phyloP scores from a whole-genome alignment of 2,797 vertebrate species.

The Cebuella pygmaea region DNA sequence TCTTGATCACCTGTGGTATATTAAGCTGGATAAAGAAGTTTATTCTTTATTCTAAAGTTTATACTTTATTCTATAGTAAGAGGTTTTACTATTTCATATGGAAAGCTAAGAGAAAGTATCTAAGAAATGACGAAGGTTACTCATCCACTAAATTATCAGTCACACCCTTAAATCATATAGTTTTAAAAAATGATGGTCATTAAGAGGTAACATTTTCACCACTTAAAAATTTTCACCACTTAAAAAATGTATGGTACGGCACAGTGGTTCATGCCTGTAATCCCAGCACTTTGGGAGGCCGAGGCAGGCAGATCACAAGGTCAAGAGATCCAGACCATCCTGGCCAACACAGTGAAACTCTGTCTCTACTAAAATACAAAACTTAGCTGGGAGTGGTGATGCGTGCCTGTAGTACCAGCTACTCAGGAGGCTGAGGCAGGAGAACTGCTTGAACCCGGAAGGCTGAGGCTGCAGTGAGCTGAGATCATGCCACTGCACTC shows the following conservation, averaged over 20 bases:
- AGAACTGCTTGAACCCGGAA: background rate
- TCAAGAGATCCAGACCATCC: background rate
- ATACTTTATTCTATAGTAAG: background rate
- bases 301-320: background rate
- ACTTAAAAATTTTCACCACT: background rate
- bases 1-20: background rate
- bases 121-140: background rate
- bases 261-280: background rate
- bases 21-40: background rate
- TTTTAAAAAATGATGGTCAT: background rate
- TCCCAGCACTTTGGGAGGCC: background rate
- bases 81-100: background rate
- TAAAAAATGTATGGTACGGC: no score
- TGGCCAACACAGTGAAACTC: background rate
- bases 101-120: background rate
- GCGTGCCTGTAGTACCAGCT: background rate
- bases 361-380: background rate
- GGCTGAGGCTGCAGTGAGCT: background rate
- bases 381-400: background rate
- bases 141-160: background rate
- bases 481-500: background rate
- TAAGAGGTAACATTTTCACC: background rate
- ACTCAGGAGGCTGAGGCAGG: background rate
- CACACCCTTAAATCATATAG: background rate
- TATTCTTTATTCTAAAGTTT: background rate